Percentiles rank a stretch among this genome's conserved stretches.
These are phyloP conservation scores for Galeruca laticollis DNA, from an alignment of 2,888 invertebrate species.

Conservation along the genomic window DNA sequence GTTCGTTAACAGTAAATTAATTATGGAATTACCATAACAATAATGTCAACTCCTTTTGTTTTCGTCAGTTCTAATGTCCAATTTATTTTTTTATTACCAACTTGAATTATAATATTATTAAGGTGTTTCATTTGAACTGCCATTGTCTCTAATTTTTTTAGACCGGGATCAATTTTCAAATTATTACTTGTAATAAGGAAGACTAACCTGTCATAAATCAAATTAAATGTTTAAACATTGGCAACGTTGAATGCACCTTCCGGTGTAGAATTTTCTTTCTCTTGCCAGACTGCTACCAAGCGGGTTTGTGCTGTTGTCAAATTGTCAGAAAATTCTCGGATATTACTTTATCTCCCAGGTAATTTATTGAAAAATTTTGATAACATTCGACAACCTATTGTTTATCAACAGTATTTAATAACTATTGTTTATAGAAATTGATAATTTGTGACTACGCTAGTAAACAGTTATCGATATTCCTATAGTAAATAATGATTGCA, in stretches of 20 bases:
- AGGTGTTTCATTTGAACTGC: slow-evolving; percentile 5
- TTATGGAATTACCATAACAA: too few relatives aligned
- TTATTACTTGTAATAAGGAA: slow-evolving; percentile 39
- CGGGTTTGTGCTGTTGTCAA: slow-evolving; percentile 22
- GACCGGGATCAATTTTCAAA: slow-evolving; percentile 35
- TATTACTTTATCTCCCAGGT: background rate
- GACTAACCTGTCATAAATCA: slow-evolving; percentile 40
- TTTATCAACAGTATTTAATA: too few relatives aligned
- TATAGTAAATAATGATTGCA: too few relatives aligned
- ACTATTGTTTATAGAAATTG: too few relatives aligned
- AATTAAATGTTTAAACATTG: slow-evolving; percentile 36
- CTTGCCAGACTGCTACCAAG: slow-evolving; percentile 28
- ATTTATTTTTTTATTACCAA: background rate
- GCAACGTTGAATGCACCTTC: slow-evolving; percentile 39
- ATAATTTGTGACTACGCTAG: too few relatives aligned
- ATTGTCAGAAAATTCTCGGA: background rate
- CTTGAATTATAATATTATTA: background rate
- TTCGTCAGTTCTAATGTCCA: background rate
- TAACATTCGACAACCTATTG: too few relatives aligned
- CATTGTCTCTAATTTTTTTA: slow-evolving; percentile 26
- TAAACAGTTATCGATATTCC: too few relatives aligned
- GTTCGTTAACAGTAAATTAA: too few relatives aligned
- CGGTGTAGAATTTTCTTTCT: slow-evolving; percentile 40
- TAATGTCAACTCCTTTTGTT: background rate
- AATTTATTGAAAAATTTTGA: background rate